Percentiles rank a stretch among this genome's conserved stretches.
phyloP scores from a whole-genome alignment of 2,797 vertebrate species.

The Urocyon cinereoargenteus region DNA sequence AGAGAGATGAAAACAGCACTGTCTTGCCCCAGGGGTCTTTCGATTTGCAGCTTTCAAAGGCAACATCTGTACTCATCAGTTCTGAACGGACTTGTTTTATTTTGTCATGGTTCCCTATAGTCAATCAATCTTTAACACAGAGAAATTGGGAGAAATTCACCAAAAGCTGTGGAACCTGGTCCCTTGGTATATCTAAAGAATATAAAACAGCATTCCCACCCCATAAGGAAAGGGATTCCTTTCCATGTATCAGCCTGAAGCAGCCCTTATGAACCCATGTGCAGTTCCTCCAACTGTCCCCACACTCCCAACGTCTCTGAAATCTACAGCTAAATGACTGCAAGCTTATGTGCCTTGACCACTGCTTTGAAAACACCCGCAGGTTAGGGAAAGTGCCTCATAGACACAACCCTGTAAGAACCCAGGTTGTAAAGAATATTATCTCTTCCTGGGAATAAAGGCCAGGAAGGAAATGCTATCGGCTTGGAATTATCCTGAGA shows the following conservation, averaged over 20 bases:
- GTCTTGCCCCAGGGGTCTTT: background rate
- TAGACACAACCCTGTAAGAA: background rate
- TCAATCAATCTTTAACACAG: background rate
- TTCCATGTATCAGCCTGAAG: background rate
- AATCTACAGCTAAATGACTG: background rate
- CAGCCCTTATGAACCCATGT: background rate
- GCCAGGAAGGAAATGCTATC: background rate
- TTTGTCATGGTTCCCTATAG: background rate
- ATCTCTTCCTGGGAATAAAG: background rate
- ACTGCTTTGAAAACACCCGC: background rate
- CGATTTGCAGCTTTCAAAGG: constrained; percentile 8
- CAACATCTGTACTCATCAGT: background rate
- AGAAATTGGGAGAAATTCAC: background rate
- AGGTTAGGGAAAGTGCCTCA: background rate
- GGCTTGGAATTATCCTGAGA: background rate
- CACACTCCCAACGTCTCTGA: background rate
- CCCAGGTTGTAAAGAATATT: background rate
- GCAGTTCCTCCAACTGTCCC: no score
- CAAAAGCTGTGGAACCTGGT: background rate
- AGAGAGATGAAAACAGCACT: background rate
- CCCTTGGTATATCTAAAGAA: background rate
- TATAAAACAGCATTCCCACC: background rate
- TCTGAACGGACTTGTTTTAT: background rate
- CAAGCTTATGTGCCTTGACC: background rate
- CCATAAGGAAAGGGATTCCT: background rate